phyloP scores from a whole-genome alignment of 30 jellyfish, hydroid and myxozoan species.

The Cassiopea andromeda region DNA sequence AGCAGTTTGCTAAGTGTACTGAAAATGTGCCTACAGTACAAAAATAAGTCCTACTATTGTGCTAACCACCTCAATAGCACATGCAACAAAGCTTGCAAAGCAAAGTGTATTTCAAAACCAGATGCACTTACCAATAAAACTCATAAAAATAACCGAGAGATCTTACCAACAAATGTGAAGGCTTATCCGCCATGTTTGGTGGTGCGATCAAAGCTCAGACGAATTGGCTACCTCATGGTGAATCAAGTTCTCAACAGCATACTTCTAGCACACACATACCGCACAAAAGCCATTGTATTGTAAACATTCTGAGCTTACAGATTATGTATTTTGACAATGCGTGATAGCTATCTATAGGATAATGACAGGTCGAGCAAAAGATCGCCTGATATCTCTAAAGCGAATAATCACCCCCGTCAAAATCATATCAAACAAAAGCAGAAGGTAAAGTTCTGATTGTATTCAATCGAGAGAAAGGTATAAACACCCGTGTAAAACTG shows the following conservation, averaged over 20 bases:
- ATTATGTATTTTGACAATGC: neutral
- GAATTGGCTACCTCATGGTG: neutral
- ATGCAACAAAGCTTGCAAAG: too few species aligned
- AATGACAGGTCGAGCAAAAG: neutral
- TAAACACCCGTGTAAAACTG: neutral
- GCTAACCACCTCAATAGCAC: too few species aligned
- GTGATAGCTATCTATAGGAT: neutral
- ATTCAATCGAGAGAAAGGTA: neutral
- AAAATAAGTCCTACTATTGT: too few species aligned
- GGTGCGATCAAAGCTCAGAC: neutral
- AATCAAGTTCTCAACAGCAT: too few species aligned
- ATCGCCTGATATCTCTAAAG: neutral
- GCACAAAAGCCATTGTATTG: neutral
- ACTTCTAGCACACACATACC: neutral
- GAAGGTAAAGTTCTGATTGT: neutral
- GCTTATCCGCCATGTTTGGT: neutral
- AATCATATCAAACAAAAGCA: neutral
- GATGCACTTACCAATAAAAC: too few species aligned
- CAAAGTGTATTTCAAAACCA: too few species aligned
- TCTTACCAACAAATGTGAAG: neutral
- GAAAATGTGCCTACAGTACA: too few species aligned
- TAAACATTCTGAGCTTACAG: neutral
- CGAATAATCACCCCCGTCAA: neutral
- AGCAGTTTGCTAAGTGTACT: too few species aligned
- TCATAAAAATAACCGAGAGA: too few species aligned